Evolutionary conservation across 2,113 vertebrate genomes (phyloP).

Genomic region (Melospiza georgiana): DNA sequence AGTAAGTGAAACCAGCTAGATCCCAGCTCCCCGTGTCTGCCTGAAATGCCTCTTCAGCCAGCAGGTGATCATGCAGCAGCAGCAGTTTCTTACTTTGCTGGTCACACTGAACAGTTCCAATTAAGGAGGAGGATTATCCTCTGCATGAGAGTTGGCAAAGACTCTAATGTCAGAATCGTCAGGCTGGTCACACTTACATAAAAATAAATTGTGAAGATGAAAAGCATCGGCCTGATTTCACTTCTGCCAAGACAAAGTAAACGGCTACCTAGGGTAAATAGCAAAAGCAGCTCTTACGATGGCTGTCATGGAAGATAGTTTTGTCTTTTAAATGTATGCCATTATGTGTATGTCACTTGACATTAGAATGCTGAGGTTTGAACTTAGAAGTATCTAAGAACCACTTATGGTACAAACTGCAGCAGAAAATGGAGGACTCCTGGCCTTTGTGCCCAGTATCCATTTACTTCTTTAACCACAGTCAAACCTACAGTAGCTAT

Average conservation of each 20-base stretch:
- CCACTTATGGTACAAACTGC: fast-evolving
- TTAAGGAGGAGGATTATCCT: conserved; percentile 28
- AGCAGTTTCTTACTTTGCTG: conserved; percentile 4
- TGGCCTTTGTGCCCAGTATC: not conserved
- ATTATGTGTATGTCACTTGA: not conserved
- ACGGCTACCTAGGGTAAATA: not conserved
- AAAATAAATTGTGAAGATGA: not conserved
- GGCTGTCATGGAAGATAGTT: not conserved
- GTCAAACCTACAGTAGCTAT: not conserved
- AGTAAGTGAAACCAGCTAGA: not conserved
- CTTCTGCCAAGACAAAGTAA: not conserved
- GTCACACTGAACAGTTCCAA: not conserved
- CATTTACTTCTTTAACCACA: not conserved
- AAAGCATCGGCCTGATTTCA: not conserved
- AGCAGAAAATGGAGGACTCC: not conserved
- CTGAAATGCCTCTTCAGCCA: conserved; percentile 17
- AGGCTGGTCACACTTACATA: not conserved
- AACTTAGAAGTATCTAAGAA: not conserved
- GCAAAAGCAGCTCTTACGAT: not conserved
- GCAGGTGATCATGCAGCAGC: not conserved
- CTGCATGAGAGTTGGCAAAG: not conserved
- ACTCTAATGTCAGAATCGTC: not conserved
- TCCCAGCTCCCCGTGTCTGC: not conserved
- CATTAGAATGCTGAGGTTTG: not conserved
- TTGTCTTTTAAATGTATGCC: not conserved